A percentile compares a stretch with the other conserved stretches of the same genome.
Conservation (phyloP, 2,888 invertebrate species). For the Agrypnus murinus region DNA sequence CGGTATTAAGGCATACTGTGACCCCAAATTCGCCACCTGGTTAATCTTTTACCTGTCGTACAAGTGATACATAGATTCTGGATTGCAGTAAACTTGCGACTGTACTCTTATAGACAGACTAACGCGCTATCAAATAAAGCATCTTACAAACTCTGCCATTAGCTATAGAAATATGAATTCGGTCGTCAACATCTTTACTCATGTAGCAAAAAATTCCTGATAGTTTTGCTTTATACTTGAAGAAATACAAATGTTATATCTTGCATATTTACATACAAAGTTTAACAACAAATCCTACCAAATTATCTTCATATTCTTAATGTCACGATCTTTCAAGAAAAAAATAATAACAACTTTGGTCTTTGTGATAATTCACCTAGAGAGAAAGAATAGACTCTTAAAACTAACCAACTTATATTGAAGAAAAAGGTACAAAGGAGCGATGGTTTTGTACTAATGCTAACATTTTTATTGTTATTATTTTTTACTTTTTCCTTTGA, state of each 20-base stretch:
- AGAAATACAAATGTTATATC: constrained; percentile 65
- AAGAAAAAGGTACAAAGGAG: constrained; percentile 39
- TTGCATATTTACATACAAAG: constrained; percentile 66
- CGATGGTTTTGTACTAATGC: constrained; percentile 46
- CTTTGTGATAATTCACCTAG: constrained; percentile 43
- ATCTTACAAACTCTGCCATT: constrained; percentile 47
- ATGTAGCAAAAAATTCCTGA: constrained; percentile 68
- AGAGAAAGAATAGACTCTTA: constrained; percentile 40
- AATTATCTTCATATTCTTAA: constrained; percentile 61
- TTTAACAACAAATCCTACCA: constrained; percentile 65
- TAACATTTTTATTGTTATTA: constrained; percentile 53
- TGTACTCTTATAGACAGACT: constrained; percentile 55
- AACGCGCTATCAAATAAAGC: constrained; percentile 55
- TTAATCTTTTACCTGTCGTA: constrained; percentile 55
- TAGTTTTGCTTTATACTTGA: constrained; percentile 63
- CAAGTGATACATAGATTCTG: constrained; percentile 54
- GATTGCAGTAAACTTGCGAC: constrained; percentile 54
- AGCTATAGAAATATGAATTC: constrained; percentile 44
- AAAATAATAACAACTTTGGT: constrained; percentile 63
- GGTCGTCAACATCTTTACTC: constrained; percentile 44
- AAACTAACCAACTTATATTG: constrained; percentile 40
- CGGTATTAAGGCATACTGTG: constrained; percentile 69
- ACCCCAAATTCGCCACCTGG: constrained; percentile 67
- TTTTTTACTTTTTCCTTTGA: constrained; percentile 56
- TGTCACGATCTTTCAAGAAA: constrained; percentile 62